A percentile compares a stretch with the other conserved stretches of the same genome.
These are phyloP conservation scores for Adelphocoris suturalis DNA, from an alignment of 2,888 invertebrate species.

Conservation along the genomic window DNA sequence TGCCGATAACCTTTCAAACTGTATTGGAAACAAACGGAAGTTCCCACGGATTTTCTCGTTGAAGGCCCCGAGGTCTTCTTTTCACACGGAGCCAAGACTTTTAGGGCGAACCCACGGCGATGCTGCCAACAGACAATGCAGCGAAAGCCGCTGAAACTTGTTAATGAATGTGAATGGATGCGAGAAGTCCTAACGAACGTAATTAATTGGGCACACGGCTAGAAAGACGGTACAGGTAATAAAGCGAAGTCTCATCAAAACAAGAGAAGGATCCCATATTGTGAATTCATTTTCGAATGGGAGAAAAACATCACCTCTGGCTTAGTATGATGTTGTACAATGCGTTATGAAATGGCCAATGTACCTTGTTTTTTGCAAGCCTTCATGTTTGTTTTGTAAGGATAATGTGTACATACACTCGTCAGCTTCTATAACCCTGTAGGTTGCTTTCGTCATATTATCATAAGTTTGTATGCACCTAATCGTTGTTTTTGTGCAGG, in stretches of 20 bases:
- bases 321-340: slow-evolving; percentile 2
- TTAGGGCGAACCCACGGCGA: neutral
- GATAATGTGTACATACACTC: neutral
- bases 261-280: neutral
- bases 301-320: neutral
- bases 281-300: neutral
- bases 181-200: slow-evolving; percentile 19
- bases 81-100: neutral
- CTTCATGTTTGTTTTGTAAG: neutral
- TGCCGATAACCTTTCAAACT: neutral
- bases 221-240: slow-evolving; percentile 12
- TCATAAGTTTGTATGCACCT: too few relatives aligned
- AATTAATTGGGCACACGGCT: neutral
- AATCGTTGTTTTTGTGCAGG: too few relatives aligned
- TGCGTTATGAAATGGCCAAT: neutral
- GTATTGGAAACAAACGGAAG: neutral
- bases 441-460: too few relatives aligned
- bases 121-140: slow-evolving; percentile 4
- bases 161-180: slow-evolving; percentile 10
- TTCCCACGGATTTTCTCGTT: neutral
- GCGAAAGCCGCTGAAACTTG: slow-evolving; percentile 17
- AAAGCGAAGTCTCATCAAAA: slow-evolving; percentile 28
- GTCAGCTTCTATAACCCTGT: too few relatives aligned
- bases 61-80: neutral
- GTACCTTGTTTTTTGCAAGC: neutral